These are phyloP conservation scores for Sarotherodon lohbergeri DNA, from an alignment of 2,113 vertebrate species.

Conservation along the genomic window DNA sequence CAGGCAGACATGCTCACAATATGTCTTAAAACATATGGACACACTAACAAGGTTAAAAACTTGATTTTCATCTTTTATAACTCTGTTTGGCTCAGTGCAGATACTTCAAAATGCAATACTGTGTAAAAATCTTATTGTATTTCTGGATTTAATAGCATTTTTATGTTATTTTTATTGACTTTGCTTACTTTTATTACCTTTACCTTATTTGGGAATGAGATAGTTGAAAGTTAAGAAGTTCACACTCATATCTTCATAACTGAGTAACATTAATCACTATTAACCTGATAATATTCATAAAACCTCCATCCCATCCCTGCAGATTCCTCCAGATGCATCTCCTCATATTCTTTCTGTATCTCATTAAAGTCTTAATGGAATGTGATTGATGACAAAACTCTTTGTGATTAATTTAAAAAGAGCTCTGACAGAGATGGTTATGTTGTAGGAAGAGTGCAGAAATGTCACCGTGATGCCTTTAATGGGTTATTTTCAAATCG, in stretches of 20 bases:
- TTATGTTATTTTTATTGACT: background rate
- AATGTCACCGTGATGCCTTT: slow-evolving; percentile 58
- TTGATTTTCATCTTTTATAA: background rate
- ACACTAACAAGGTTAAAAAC: background rate
- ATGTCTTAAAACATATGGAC: background rate
- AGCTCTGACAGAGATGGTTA: slow-evolving; percentile 44
- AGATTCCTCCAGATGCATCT: slow-evolving; percentile 35
- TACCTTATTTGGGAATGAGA: background rate
- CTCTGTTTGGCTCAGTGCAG: background rate
- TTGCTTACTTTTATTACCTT: background rate
- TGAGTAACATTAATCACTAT: slow-evolving; percentile 25
- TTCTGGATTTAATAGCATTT: background rate
- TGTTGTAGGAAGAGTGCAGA: slow-evolving; percentile 39
- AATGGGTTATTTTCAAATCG: slow-evolving; percentile 65
- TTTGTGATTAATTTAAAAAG: slow-evolving; percentile 46
- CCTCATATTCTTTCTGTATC: slow-evolving; percentile 36
- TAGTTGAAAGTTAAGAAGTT: background rate
- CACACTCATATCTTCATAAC: background rate
- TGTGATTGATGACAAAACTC: slow-evolving; percentile 64
- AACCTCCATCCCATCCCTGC: slow-evolving; percentile 2
- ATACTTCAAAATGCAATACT: slow-evolving; percentile 5
- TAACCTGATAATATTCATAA: slow-evolving; percentile 39
- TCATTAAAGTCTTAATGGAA: slow-evolving; percentile 61
- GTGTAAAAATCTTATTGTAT: background rate
- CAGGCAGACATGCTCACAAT: background rate